Evolutionary conservation across 1,140 invertebrate species (phyloP).

Genomic region (Pemphigus obesinymphae): DNA sequence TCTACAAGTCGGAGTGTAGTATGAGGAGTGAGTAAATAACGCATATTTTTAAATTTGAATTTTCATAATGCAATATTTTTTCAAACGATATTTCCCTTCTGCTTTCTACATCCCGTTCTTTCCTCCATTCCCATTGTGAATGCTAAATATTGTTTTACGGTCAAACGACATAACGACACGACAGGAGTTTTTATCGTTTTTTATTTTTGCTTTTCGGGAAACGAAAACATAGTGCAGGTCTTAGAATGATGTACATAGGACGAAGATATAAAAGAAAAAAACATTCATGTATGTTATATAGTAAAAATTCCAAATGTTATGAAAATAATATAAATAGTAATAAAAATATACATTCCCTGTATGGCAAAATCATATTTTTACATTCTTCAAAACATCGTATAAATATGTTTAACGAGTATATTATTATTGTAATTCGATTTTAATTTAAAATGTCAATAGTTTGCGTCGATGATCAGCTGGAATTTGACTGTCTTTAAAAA

Average conservation of each 20-base stretch:
- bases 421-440: too few species aligned
- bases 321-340: not conserved
- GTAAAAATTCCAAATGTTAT: not conserved
- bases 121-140: too few species aligned
- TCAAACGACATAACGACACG: constrained; percentile 1
- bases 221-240: too few species aligned
- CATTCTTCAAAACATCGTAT: too few species aligned
- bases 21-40: not conserved
- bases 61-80: constrained; percentile 32
- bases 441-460: too few species aligned
- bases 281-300: too few species aligned
- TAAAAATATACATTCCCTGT: not conserved
- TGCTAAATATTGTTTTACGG: constrained; percentile 34
- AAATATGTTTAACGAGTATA: too few species aligned
- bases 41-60: constrained; percentile 22
- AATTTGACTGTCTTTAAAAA: too few species aligned
- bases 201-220: not conserved
- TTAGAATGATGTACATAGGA: not conserved
- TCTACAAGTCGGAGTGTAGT: not conserved
- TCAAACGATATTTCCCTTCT: not conserved
- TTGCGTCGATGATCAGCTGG: too few species aligned
- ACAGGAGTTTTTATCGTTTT: constrained; percentile 4
- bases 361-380: too few species aligned
- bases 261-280: not conserved
- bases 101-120: too few species aligned